Base-by-base conservation (phyloP, 2,888 invertebrate species). In the Polyommatus iphigenia region DNA sequence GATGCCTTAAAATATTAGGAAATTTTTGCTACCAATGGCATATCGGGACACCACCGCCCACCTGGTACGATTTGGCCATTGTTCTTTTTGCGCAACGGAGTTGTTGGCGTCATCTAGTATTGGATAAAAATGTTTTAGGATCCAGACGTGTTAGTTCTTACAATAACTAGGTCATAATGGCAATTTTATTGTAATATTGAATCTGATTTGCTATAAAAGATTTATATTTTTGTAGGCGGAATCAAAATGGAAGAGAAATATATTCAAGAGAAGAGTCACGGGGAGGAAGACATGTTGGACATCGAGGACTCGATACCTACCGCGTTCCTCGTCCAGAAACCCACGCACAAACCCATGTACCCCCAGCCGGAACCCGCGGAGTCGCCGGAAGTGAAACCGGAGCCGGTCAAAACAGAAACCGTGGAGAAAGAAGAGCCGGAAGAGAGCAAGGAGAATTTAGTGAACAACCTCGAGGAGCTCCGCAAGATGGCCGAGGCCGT, bases 221-320 rank as follows among this genome's bases (percentile, higher is more conserved):
- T 76, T 36, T 50, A 54, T 78, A 29, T 41, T 62, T 57, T 67
- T 72, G n/a, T 59, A 80, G 83, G 83, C 71, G 92, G 94, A 82
- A 94, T 94, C 85, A 94, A 94, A 87, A 94, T 94, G 94, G 94
- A 94, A 85, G 94, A 94, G 83, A 94, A 91, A 84, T 94, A 93
- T 86, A 94, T 94, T 2, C 94, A 94, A 75, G 92, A 94, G 15
- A 90, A 92, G 80, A 90, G 88, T 80, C 91, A 92, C 71, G 91
- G 92, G 72, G 90, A 92, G 81, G 89, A 93, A 79, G 94, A 94
- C 78, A 91, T 94, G 90, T 81, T 95, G 0, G 95, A 95, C 80
- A 95, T 95, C 4, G 95, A 95, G 84, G 95, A 95, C 83, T 95
- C 95, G 0, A 95, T 95, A 6, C 95, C 95, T 0, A 94, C 94